Percentiles rank a stretch among this genome's conserved stretches.
Conservation (phyloP, 2,113 vertebrate species). For the Rhea pennata region DNA sequence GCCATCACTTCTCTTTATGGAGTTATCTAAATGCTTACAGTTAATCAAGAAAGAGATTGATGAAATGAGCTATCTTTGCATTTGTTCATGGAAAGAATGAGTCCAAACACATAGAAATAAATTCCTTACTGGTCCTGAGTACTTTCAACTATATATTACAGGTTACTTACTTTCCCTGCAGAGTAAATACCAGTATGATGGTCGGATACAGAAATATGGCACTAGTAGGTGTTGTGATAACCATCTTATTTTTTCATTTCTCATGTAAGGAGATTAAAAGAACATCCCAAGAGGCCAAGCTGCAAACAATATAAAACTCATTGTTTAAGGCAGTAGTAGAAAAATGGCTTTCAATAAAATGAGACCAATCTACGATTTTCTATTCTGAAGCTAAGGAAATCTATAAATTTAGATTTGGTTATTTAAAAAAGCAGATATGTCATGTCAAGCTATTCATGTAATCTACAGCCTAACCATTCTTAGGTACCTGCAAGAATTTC, state of each 20-base stretch:
- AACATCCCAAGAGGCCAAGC: background rate
- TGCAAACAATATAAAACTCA: conserved; percentile 27
- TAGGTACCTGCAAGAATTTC: conserved; percentile 7
- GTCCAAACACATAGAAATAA: background rate
- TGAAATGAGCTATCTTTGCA: background rate
- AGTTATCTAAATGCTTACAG: background rate
- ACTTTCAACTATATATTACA: background rate
- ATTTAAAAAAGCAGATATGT: conserved; percentile 23
- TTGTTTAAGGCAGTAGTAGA: conserved; percentile 18
- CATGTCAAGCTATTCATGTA: conserved; percentile 3
- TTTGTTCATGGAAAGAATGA: background rate
- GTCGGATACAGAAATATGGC: background rate
- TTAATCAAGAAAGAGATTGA: background rate
- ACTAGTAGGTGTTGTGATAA: background rate
- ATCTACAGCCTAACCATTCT: background rate
- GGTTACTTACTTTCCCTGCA: background rate
- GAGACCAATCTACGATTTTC: conserved; percentile 30
- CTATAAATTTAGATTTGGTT: background rate
- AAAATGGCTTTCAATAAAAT: conserved; percentile 36
- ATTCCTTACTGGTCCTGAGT: background rate
- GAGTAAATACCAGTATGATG: background rate
- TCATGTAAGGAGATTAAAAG: background rate
- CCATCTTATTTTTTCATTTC: background rate
- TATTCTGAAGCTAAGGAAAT: conserved; percentile 20
- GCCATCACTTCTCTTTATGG: background rate